Evolutionary conservation across 1,140 invertebrate genomes (phyloP), one percentile per base, ranked within the genome.

Genomic region (Eumaeus atala): DNA sequence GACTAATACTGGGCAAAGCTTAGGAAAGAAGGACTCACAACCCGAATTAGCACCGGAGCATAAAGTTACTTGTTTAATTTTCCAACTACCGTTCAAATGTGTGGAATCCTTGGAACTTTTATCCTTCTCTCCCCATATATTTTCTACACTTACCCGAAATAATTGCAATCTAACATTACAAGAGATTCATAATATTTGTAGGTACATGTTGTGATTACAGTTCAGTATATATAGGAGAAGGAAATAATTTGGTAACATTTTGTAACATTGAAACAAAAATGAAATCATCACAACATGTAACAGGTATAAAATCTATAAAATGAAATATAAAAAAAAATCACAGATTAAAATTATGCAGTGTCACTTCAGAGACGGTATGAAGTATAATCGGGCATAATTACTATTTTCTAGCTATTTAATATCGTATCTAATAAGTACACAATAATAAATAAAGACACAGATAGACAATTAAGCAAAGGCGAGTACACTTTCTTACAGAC

Each of bases 21-120:
- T 51, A 66, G 83, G 78, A 82, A 85, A 87, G 84, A 87, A 87
- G 87, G 85, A 87, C 70, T 82, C 84, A 87, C 87, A 87, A 88
- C 87, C 85, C 55, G 63, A 67, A 57, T 59, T 82, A 86, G 83
- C 83, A 86, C 83, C 82, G 67, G 62, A 44, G 16, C 40, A 16
- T 14, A 44, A 44, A 6, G 16, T 28, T 28, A 28, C 21, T 28
- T 28, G 2, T 28, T 28, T 28, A 16, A 44, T 16, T 44, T 18
- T 44, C 40, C 14, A 44, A 28, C 21, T 28, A 28, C 14, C 40
- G 40, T 44, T 44, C n/a, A 44, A 44, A 53, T 40, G 54, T 61
- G 59, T 66, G 62, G 51, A 65, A 55, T 44, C 40, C 18, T 18
- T 50, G 14, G 34, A 47, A 56, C 48, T 51, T 48, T 47, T 61